These are phyloP conservation scores for Microchrysa polita DNA, from an alignment of 2,888 invertebrate genomes.

Conservation along the genomic window DNA sequence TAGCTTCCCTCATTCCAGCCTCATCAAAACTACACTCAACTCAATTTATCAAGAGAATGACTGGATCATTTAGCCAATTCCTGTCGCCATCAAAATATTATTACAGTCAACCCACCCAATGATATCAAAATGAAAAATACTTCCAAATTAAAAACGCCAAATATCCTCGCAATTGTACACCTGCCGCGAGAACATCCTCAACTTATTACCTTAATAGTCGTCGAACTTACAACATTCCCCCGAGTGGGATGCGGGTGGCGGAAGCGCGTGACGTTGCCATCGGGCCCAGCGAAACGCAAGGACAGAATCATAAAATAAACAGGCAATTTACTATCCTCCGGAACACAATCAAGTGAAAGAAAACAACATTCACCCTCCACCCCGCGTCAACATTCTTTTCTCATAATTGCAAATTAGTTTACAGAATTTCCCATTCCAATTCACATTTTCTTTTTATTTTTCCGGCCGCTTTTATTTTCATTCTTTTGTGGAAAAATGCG, in stretches of 20 bases:
- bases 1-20: too few relatives aligned
- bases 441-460: not conserved
- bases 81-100: too few relatives aligned
- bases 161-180: conserved; percentile 21
- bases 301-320: conserved; percentile 3
- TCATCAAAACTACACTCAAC: too few relatives aligned
- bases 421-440: conserved; percentile 16
- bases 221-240: not conserved
- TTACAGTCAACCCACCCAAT: too few relatives aligned
- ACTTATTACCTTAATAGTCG: conserved; percentile 14
- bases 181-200: conserved; percentile 28
- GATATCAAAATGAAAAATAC: too few relatives aligned
- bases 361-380: not conserved
- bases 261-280: too few relatives aligned
- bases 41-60: too few relatives aligned
- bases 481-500: too few relatives aligned
- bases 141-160: not conserved
- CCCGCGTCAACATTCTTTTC: not conserved
- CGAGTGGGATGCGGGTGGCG: not conserved
- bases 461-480: not conserved
- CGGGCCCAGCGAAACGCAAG: not conserved
- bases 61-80: too few relatives aligned
- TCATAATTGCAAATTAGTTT: conserved; percentile 30
- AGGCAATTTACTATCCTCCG: not conserved
- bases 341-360: not conserved